Base-by-base conservation (phyloP, 2,888 invertebrate genomes). In the Hirtodrosophila duncani region DNA sequence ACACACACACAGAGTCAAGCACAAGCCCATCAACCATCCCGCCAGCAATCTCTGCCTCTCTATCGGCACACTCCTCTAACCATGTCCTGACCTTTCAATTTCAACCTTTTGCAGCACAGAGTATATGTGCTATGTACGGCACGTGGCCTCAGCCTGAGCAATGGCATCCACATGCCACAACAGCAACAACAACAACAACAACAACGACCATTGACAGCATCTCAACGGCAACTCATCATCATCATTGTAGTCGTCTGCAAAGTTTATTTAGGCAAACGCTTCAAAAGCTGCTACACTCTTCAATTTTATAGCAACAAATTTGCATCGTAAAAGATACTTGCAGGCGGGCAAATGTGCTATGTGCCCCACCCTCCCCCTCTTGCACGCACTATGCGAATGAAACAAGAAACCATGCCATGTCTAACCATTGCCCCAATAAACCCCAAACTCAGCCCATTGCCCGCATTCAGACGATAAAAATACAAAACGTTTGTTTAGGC, bases 291-390 rank as follows among this genome's bases (percentile, higher is more conserved):
- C 70, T 75, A 67, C 78, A 80, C 81, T 74, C 72, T 81, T 74
- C 81, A 74, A 74, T 74, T 81, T 74, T 81, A 74, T 74, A 81
- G 72, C 72, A 81, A 74, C 72, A 74, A 74, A 74, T 74, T 74
- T 74, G 72, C 72, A 74, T 74, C 72, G 72, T 74, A 81, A 74
- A 74, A 74, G 72, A 81, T 81, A 72, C 81, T 65, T 60, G 56
- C 67, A 53, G 46, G 41, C 41, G 41, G 30, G 34, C 49, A 50
- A 42, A 50, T 46, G 41, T 45, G 9, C 44, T n/a, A 26, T 8
- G 20, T 29, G 41, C 38, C 27, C 20, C 30, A 14, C 31, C 34
- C 27, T 3, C 16, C 18, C 58, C 27, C 29, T 11, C 14, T 27
- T 10, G 7, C 33, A 24, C 27, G 18, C 36, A 20, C 29, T 20